These are phyloP conservation scores for Lithosia quadra DNA, from an alignment of 2,888 invertebrate genomes.

Conservation along the genomic window DNA sequence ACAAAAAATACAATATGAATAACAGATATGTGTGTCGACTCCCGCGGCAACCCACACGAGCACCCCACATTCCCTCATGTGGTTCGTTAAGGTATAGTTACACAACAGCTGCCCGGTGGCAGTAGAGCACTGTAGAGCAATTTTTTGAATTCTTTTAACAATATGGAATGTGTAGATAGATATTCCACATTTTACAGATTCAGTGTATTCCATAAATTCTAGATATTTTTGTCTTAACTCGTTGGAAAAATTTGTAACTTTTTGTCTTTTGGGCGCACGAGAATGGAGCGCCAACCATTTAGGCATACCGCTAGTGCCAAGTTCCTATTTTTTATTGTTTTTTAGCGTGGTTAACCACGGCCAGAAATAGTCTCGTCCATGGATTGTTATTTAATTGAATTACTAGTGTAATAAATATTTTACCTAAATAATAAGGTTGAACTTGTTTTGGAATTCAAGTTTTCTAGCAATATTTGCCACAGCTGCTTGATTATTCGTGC, in stretches of 20 bases:
- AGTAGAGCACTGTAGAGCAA: neutral
- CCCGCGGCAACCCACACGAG: conserved; percentile 47
- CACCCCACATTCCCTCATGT: conserved; percentile 54
- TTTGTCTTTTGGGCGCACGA: neutral
- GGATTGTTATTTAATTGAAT: neutral
- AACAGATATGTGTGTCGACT: conserved; percentile 58
- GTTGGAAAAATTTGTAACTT: neutral
- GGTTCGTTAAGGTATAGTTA: conserved; percentile 58
- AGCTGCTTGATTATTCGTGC: neutral
- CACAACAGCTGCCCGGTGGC: neutral
- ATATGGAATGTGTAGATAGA: too few species aligned
- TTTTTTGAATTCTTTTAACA: neutral
- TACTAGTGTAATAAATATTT: neutral
- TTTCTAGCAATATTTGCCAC: neutral
- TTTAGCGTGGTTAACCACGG: neutral
- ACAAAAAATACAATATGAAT: conserved; percentile 49
- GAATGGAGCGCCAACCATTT: neutral
- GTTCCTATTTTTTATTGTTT: neutral
- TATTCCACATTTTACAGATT: neutral
- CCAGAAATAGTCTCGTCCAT: neutral
- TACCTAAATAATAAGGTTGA: neutral
- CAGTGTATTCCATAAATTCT: neutral
- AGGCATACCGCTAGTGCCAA: neutral
- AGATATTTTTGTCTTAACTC: neutral
- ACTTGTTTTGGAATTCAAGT: neutral